phyloP scores from a whole-genome alignment of 2,113 vertebrate species.

The Columba livia region DNA sequence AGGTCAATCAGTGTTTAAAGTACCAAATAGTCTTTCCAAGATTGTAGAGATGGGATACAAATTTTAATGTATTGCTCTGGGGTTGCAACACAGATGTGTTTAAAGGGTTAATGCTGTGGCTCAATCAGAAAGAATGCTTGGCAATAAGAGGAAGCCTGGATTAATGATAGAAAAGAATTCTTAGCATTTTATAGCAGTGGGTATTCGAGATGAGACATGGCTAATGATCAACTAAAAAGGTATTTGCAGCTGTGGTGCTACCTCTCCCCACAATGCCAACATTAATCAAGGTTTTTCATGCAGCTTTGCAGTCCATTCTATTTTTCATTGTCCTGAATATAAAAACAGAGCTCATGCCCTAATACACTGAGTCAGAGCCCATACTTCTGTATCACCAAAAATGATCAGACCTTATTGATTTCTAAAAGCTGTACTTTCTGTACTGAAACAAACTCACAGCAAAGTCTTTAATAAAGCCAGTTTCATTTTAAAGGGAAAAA shows the following conservation, averaged over 20 bases:
- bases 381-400: slow-evolving; percentile 46
- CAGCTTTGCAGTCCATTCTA: slow-evolving; percentile 56
- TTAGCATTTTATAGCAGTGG: slow-evolving; percentile 71
- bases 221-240: slow-evolving; percentile 72
- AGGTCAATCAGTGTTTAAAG: not conserved
- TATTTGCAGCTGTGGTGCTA: slow-evolving; percentile 71
- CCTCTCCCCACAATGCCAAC: slow-evolving; percentile 67
- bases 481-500: not conserved
- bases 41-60: not conserved
- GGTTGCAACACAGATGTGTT: slow-evolving; percentile 4
- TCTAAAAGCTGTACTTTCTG: slow-evolving; percentile 15
- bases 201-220: slow-evolving; percentile 62
- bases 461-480: not conserved
- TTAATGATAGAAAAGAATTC: slow-evolving; percentile 71
- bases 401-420: slow-evolving; percentile 45
- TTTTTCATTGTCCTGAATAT: slow-evolving; percentile 29
- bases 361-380: slow-evolving; percentile 44
- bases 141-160: slow-evolving; percentile 67
- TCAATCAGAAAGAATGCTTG: slow-evolving; percentile 72
- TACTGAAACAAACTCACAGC: not conserved
- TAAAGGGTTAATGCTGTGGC: slow-evolving; percentile 64
- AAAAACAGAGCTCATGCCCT: slow-evolving; percentile 41
- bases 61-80: not conserved
- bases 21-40: not conserved
- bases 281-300: slow-evolving; percentile 64